These are phyloP conservation scores for Lagorchestes hirsutus DNA, from an alignment of 2,797 vertebrate genomes.

Conservation along the genomic window DNA sequence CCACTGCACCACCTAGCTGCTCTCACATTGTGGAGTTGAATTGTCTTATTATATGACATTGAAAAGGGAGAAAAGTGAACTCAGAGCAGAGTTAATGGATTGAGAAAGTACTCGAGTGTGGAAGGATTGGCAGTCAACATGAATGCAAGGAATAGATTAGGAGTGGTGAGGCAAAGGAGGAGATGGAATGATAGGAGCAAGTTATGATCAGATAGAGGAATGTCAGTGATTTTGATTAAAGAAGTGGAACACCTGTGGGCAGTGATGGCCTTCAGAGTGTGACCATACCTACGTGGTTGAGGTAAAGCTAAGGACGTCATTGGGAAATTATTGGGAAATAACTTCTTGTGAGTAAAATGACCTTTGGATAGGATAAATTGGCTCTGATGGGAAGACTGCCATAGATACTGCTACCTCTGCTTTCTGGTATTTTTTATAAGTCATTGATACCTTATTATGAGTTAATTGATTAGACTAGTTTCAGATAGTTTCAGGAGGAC, in stretches of 20 bases:
- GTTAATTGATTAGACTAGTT: neutral
- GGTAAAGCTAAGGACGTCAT: neutral
- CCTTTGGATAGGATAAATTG: neutral
- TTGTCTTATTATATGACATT: neutral
- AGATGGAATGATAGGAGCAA: neutral
- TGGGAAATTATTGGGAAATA: neutral
- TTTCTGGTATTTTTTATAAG: neutral
- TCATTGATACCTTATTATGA: neutral
- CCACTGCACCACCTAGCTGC: too few relatives aligned
- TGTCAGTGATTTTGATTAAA: neutral
- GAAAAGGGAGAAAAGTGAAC: neutral
- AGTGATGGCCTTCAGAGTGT: neutral
- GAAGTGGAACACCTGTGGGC: neutral
- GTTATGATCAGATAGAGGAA: neutral
- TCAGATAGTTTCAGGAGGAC: neutral
- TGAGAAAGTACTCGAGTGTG: neutral
- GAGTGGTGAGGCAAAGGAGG: neutral
- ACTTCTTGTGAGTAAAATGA: neutral
- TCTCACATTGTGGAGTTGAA: neutral
- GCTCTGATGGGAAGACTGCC: neutral
- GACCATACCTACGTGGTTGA: neutral
- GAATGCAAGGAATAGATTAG: neutral
- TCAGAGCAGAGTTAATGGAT: neutral
- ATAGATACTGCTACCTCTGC: neutral
- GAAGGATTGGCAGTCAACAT: neutral